These are phyloP conservation scores for Eupithecia dodoneata DNA, from an alignment of 2,888 invertebrate species.

Conservation along the genomic window DNA sequence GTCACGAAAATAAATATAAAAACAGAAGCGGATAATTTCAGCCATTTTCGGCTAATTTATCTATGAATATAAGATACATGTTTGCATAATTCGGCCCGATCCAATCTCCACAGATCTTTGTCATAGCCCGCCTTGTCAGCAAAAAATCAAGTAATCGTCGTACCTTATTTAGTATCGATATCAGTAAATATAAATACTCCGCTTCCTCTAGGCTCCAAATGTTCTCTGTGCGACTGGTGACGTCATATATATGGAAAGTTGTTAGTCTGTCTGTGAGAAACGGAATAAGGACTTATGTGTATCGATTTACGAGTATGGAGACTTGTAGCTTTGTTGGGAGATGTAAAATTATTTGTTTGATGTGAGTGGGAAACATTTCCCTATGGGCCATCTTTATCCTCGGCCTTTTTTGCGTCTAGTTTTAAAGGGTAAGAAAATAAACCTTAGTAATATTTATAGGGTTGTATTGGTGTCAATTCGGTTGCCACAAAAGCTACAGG, in stretches of 20 bases:
- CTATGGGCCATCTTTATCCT: neutral
- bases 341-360: neutral
- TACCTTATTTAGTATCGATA: conserved; percentile 64
- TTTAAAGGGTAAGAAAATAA: too few species aligned
- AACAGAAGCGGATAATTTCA: too few species aligned
- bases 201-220: conserved; percentile 52
- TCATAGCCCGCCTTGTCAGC: conserved; percentile 24
- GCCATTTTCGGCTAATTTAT: too few species aligned
- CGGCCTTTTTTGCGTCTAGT: neutral
- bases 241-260: conserved; percentile 25
- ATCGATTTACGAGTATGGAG: conserved; percentile 5
- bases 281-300: conserved; percentile 36
- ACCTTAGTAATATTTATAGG: neutral
- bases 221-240: conserved; percentile 45
- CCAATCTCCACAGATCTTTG: conserved; percentile 28
- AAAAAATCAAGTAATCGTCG: conserved; percentile 63
- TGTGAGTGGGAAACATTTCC: too few species aligned
- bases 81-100: conserved; percentile 2
- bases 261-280: neutral
- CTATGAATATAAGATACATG: neutral
- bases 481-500: too few species aligned
- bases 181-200: conserved; percentile 62
- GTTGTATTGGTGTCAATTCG: neutral
- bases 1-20: too few species aligned
- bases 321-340: neutral